Base-by-base conservation (phyloP, 2,797 vertebrate species). In the Pipistrellus kuhlii region DNA sequence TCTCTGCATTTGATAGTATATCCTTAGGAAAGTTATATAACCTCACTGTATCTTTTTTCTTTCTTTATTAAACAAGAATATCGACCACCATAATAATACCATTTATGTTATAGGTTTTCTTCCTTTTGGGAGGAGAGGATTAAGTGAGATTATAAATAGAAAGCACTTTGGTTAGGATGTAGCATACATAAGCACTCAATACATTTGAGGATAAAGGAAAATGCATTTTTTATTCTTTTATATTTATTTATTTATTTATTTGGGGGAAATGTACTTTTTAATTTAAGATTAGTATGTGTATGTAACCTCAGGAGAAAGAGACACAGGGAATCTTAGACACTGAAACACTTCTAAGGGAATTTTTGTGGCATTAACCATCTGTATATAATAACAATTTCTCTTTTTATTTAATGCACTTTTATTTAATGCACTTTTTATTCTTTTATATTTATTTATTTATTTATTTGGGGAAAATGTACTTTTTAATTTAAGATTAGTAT, bases 401-500 rank as follows among this genome's bases (percentile, higher is more conserved):
- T n/a, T n/a, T n/a, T n/a, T n/a, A n/a, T n/a, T n/a, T n/a, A n/a
- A n/a, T n/a, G n/a, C n/a, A n/a, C n/a, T n/a, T n/a, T n/a, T n/a
- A n/a, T n/a, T n/a, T n/a, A 81, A 64, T 76, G 38, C 66, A 30
- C 20, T 91, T 94, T 90, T 90, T 51, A 35, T 59, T 12, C 11
- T 12, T 59, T 27, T 21, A 55, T 48, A 55, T 55, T 55, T 27
- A 27, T 59, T 57, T 25, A 23, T 57, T 57, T 5, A 10, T 57
- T 59, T 13, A 27, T 27, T 57, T 59, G 11, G 11, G 10, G 85
- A 90, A 81, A 81, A 64, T 76, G 32, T 66, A n/a, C 23, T 91
- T 94, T 93, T 92, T 51, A 35, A 75, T 46, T n/a, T 84, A 88
- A 64, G 41, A 93, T 90, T 77, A 82, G 15, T 48, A 17, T 59